These are phyloP conservation scores for Connochaetes taurinus DNA, from an alignment of 2,113 vertebrate genomes.

Conservation along the genomic window DNA sequence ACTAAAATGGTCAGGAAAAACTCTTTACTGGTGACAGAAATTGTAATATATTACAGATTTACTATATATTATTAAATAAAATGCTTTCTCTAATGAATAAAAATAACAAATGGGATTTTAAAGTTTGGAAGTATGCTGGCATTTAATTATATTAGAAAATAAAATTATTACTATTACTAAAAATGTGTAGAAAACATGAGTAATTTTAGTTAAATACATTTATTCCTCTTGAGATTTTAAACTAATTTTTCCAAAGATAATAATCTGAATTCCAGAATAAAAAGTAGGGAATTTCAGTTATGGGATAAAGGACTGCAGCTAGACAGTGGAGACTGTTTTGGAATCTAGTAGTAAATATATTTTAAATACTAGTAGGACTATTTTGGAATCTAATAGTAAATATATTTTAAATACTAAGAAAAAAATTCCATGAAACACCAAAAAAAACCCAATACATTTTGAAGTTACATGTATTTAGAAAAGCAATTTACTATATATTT, in stretches of 20 bases:
- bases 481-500: not conserved
- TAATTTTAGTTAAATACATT: not conserved
- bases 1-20: not conserved
- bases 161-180: not conserved
- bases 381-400: not conserved
- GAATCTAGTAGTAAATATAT: not conserved
- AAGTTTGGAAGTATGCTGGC: not conserved
- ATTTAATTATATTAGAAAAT: not conserved
- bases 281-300: not conserved
- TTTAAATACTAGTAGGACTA: not conserved
- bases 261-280: slow-evolving; percentile 12
- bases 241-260: not conserved
- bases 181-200: not conserved
- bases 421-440: not conserved
- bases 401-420: not conserved
- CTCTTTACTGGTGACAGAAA: not conserved
- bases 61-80: not conserved
- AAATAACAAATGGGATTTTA: not conserved
- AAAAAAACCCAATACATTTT: not conserved
- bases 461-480: not conserved
- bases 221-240: not conserved
- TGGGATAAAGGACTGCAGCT: not conserved
- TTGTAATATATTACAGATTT: not conserved
- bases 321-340: not conserved
- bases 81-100: not conserved